These are phyloP conservation scores for Hylaeus volcanicus DNA, from an alignment of 1,140 invertebrate genomes.

Conservation along the genomic window DNA sequence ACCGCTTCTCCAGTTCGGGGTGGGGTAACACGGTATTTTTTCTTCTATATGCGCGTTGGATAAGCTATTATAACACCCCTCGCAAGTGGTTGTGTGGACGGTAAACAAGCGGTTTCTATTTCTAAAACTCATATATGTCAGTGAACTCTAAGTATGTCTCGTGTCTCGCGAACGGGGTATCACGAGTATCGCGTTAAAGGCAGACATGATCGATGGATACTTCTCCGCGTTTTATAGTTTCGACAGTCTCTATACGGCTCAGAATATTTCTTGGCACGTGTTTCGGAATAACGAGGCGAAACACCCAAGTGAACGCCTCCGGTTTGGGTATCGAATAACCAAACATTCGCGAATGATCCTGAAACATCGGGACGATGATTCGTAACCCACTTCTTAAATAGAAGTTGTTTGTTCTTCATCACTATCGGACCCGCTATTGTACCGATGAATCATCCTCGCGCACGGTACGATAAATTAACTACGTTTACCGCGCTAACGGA, in stretches of 20 bases:
- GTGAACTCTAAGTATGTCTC: slow-evolving; percentile 24
- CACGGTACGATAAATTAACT: background rate
- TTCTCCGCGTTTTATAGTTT: background rate
- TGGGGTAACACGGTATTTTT: too few species aligned
- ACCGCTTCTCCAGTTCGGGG: too few species aligned
- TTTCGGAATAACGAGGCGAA: slow-evolving; percentile 32
- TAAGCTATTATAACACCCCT: background rate
- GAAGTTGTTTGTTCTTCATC: too few species aligned
- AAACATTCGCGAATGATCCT: slow-evolving; percentile 43
- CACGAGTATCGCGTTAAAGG: background rate
- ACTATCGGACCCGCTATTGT: too few species aligned
- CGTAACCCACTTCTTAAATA: slow-evolving; percentile 27
- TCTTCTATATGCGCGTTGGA: background rate
- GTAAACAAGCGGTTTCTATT: slow-evolving; percentile 30
- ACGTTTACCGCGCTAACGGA: too few species aligned
- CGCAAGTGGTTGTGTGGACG: slow-evolving; percentile 26
- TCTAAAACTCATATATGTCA: slow-evolving; percentile 27
- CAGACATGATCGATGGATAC: background rate
- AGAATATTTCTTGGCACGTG: slow-evolving; percentile 53
- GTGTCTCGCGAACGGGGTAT: background rate
- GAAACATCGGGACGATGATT: slow-evolving; percentile 35
- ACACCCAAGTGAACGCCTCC: slow-evolving; percentile 12
- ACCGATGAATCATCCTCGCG: slow-evolving; percentile 9
- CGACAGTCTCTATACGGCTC: slow-evolving; percentile 6
- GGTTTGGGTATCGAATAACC: slow-evolving; percentile 27